Evolutionary conservation across 2,113 vertebrate genomes (phyloP), one percentile per base, ranked within the genome.

Genomic region (Urocitellus parryii): DNA sequence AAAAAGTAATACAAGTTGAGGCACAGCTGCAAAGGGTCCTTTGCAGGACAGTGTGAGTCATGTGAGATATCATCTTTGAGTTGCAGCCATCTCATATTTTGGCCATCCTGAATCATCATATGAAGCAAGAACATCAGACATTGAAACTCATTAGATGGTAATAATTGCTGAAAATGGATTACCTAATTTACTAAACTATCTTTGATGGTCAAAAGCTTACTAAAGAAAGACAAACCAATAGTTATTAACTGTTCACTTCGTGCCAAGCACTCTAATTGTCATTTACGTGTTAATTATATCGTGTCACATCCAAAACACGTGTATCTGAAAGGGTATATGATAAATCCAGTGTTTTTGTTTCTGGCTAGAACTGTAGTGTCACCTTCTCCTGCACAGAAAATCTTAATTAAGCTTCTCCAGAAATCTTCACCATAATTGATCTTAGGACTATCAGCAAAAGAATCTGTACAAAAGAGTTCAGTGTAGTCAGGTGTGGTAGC

Each of bases 171-270:
- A 88, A 45, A 93, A 39, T 42, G 25, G 87, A 51, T 83, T 70
- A 63, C 53, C 67, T 88, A 79, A 70, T 63, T 92, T 90, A 72
- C 56, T 92, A 90, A 88, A 58, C n/a, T 67, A 5, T 88, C 76
- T 85, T 67, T 89, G 12, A 32, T 73, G 12, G 73, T 73, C 88
- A 90, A 65, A 87, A 93, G 11, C 1, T 80, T 89, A 81, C 67
- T 87, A 81, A 88, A 96, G 61, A 81, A n/a, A 96, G 65, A 73
- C 18, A 89, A 89, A 90, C 14, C 82, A 85, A 77, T n/a, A n/a
- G 25, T 63, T 81, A 85, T 82, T 56, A 68, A 81, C 29, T 67
- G 39, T 8, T 56, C 81, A 4, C 39, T 92, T 72, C 56, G 16
- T 72, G 81, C 25, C 93, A 95, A 86, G 34, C 20, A 70, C 32